These are phyloP conservation scores for Astropecten irregularis DNA, from an alignment of 53 echinoderm and acorn worm species.

Conservation along the genomic window DNA sequence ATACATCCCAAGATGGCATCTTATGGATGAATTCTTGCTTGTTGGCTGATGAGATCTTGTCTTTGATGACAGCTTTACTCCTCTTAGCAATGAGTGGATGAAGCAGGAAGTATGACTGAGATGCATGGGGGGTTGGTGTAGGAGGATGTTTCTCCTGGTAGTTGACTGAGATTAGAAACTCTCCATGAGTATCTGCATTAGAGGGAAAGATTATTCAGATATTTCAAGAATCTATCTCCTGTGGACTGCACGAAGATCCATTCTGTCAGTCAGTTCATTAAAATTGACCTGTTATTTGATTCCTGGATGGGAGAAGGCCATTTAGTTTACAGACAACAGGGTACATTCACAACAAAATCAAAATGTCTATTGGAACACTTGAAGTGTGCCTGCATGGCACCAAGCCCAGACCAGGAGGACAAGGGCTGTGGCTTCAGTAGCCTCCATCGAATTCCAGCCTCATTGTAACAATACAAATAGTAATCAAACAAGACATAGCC, in stretches of 20 bases:
- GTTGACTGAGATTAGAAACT: slow-evolving; percentile 83
- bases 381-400: too few species aligned
- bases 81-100: slow-evolving; percentile 88
- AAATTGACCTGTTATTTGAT: too few species aligned
- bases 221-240: neutral
- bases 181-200: slow-evolving; percentile 63
- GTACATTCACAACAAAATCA: too few species aligned
- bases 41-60: slow-evolving; percentile 53
- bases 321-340: too few species aligned
- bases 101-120: slow-evolving; percentile 75
- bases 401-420: too few species aligned
- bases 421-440: too few species aligned
- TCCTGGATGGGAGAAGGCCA: too few species aligned
- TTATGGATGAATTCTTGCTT: slow-evolving; percentile 57
- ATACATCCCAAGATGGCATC: slow-evolving; percentile 74
- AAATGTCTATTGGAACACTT: too few species aligned
- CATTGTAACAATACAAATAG: too few species aligned
- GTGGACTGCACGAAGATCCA: neutral
- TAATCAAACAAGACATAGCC: too few species aligned
- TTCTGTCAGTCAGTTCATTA: too few species aligned
- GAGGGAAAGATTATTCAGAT: neutral
- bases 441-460: too few species aligned
- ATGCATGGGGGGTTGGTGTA: neutral
- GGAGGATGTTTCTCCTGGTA: slow-evolving; percentile 19
- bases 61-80: slow-evolving; percentile 47